Evolutionary conservation across 2,888 invertebrate genomes (phyloP), one percentile per base, ranked within the genome.

Genomic region (Diploptera punctata): DNA sequence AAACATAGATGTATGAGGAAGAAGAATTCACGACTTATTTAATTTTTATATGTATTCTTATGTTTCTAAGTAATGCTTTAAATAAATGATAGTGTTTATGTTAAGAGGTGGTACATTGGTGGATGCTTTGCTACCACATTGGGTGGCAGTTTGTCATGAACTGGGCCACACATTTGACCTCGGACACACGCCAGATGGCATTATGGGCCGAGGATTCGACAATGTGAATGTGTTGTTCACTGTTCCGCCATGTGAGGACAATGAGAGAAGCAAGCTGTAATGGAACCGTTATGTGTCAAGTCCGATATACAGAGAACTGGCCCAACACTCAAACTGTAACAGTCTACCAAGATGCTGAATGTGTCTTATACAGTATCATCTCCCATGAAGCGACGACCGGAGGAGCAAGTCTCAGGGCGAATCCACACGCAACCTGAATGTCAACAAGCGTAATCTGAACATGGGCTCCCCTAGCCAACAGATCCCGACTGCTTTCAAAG

Each of bases 101-200:
- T 71, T 81, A 33, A 87, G 96, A 74, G 91, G 94, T 44, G 95
- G n/a, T n/a, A 94, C 0, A 88, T 91, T 78, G 95, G 94, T 74
- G 94, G 93, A 38, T 95, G 96, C 81, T 94, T 93, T 83, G 92
- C 96, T 18, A 95, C 97, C 5, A 95, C 95, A 19, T 84, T 98
- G 49, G 98, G 98, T n/a, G 18, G 93, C 96, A 18, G 92, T 94
- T 9, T 90, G 96, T 49, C 98, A 98, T 82, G 98, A 98, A 86
- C 86, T 98, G 61, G 95, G 95, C 18, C 98, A 98, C 81, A 94
- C 94, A 0, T 96, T 98, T 82, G 96, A 97, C 83, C 87, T 98
- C 72, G 97, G 96, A 0, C 98, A 98, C 81, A 93, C 95, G 0
- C 88, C 90, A 77, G 89, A 92, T 77, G 98, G 98, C 19, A 93